Base-by-base conservation (phyloP, 2,113 vertebrate species). In the pig (Sus scrofa) region DNA sequence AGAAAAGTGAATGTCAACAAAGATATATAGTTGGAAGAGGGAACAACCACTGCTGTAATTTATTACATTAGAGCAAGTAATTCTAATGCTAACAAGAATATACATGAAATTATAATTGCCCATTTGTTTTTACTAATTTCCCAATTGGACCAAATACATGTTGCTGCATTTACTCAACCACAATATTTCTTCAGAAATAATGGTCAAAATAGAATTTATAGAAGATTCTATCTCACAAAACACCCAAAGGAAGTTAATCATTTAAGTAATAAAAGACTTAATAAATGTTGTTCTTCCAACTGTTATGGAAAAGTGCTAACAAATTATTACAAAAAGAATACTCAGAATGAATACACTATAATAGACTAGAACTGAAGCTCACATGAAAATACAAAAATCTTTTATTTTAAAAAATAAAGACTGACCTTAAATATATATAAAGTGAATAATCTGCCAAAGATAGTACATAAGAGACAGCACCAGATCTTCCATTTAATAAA, bases 321-420 rank as follows among this genome's bases (percentile, higher is more conserved):
- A 79, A 27, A 63, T 67, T 27, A 78, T 32, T 44, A 68, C 10
- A 92, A 70, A 96, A 89, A 82, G 52, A 93, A 74, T 8, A 85
- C 65, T 83, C 20, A 65, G 6, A 96, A 92, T 65, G 37, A 91
- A 84, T 54, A 73, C 6, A 73, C 19, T 82, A 75, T 39, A 74
- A 94, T 20, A 67, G n/a, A 54, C 10, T 44, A 75, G 19, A 75
- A 95, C 6, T 71, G 19, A 15, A 78, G 82, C 60, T 81, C 71
- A 52, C 26, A 52, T 81, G 27, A 89, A 82, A 82, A 81, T 52
- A 86, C 19, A 75, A 26, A 22, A 93, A 19, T 78, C 24, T 14
- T 83, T 67, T 95, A 86, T 63, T 82, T 94, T 70, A 62, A 19
- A 75, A 92, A 92, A 85, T n/a, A 70, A 89, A 63, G 27, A 56